Evolutionary conservation across 2,797 vertebrate genomes (phyloP), one percentile per base, ranked within the genome.

Genomic region (Argentina silus): DNA sequence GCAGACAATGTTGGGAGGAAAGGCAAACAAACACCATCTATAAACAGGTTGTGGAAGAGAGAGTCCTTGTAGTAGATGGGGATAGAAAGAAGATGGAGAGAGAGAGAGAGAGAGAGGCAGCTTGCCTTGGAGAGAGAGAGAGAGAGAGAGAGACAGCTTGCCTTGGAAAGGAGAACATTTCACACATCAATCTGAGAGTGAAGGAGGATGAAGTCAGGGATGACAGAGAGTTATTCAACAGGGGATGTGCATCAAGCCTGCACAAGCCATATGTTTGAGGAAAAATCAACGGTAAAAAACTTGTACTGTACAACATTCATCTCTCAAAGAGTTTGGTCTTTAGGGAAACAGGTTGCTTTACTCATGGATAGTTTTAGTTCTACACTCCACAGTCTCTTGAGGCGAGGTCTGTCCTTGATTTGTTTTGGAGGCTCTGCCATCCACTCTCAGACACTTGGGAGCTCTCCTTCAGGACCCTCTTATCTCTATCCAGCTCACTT

Each of bases 381-480:
- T 79, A 59, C 74, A 74, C 65, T 5, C 74, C 70, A 43, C 83
- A 86, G 78, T 82, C 78, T 78, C 78, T 70, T 0, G 23, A 67
- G 69, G 77, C 76, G 69, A 59, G 62, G 36, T 7, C 61, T 67
- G 23, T 42, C 81, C 90, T 89, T 88, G 82, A 86, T 89, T 88
- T 88, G 72, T 21, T 56, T 36, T n/a, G 17, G 61, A 65, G 70
- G n/a, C 23, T 21, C 71, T 74, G 60, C 78, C 72, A 82, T 86
- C 85, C 83, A 85, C 80, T 21, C 63, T 68, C 44, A 8, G 7
- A 47, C 19, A 21, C 17, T 17, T 12, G 10, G 12, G 19, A 14
- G 23, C 7, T 60, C 23, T 65, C 79, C 27, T 84, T 63, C 69
- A 81, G 78, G 81, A 61, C 73, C 43, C 51, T 88, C 81, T 89